Evolutionary conservation across 2,113 vertebrate species (phyloP).

Genomic region (Mormoops blainvillei): DNA sequence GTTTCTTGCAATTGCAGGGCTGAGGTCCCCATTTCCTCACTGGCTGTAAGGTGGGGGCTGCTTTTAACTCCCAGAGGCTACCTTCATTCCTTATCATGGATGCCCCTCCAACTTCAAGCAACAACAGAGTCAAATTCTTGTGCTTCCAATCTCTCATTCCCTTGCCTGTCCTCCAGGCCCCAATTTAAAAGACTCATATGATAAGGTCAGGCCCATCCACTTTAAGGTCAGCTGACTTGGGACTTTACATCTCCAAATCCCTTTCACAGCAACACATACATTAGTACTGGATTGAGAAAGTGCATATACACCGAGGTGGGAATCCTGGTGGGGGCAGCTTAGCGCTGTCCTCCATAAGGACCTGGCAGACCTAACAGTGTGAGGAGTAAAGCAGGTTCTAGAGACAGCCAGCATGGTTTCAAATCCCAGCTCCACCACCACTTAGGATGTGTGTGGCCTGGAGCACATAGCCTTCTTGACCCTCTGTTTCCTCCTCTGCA

Average conservation of each 20-base stretch:
- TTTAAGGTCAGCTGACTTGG: neutral
- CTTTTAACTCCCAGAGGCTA: neutral
- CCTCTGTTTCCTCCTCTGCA: neutral
- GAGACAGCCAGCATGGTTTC: neutral
- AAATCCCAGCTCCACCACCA: neutral
- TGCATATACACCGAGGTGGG: neutral
- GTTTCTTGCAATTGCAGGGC: rapidly evolving
- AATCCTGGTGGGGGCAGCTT: neutral
- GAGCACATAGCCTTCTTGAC: neutral
- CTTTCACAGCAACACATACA: neutral
- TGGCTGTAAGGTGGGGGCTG: neutral
- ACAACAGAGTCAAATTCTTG: neutral
- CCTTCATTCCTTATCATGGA: neutral
- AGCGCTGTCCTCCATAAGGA: neutral
- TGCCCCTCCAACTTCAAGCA: neutral
- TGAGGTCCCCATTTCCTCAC: neutral
- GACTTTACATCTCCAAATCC: neutral
- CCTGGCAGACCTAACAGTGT: neutral
- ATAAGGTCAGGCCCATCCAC: neutral
- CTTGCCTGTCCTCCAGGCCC: neutral
- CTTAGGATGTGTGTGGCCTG: no score
- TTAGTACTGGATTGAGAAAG: neutral
- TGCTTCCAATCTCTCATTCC: neutral
- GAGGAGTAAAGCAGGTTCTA: neutral
- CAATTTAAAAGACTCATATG: neutral